Percentiles rank a stretch among this genome's conserved stretches.
These are phyloP conservation scores for Origma solitaria DNA, from an alignment of 2,113 vertebrate species.

Conservation along the genomic window DNA sequence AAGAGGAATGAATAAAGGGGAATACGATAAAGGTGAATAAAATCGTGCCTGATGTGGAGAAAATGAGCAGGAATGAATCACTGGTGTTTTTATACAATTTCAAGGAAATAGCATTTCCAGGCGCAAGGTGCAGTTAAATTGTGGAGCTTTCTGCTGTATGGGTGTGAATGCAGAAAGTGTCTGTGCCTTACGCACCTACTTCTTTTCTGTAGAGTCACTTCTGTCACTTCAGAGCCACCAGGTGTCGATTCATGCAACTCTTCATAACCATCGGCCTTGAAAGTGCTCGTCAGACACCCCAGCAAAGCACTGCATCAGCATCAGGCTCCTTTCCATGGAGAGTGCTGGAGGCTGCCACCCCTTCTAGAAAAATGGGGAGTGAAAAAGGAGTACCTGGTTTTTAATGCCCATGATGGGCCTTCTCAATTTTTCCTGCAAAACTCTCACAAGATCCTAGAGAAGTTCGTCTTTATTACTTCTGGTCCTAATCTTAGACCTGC, in stretches of 20 bases:
- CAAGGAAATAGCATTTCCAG: neutral
- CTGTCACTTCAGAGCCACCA: neutral
- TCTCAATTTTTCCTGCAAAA: neutral
- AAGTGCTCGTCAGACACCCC: neutral
- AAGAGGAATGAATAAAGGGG: neutral
- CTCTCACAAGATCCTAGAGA: fast-evolving
- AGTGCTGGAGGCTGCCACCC: neutral
- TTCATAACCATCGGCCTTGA: neutral
- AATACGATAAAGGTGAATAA: neutral
- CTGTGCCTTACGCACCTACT: neutral
- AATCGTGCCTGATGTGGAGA: fast-evolving
- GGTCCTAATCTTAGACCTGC: neutral
- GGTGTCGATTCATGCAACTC: neutral
- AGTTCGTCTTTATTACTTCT: neutral
- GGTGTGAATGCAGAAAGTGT: neutral
- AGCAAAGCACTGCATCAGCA: neutral
- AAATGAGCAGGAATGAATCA: neutral
- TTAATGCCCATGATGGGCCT: neutral
- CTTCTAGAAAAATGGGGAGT: neutral
- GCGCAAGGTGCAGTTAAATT: neutral
- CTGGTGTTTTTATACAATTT: neutral
- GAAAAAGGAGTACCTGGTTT: neutral
- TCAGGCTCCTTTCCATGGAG: neutral
- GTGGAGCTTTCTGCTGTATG: neutral
- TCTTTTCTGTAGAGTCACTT: neutral